Evolutionary conservation across 1,140 invertebrate species (phyloP), one percentile per base, ranked within the genome.

Genomic region (Bombus haemorrhoidalis): DNA sequence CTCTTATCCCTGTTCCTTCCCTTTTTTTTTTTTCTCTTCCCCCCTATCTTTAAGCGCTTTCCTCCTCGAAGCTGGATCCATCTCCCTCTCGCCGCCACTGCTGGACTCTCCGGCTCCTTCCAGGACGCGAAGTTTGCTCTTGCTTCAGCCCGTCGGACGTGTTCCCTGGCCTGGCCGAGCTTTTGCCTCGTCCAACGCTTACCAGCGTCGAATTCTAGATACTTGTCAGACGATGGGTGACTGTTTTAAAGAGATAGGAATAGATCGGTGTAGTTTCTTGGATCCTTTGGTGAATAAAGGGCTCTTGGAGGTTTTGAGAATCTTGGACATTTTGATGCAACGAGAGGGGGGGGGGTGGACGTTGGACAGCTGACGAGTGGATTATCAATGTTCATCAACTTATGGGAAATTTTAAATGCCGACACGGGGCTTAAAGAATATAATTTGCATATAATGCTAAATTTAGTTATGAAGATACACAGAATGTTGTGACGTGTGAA

Each of bases 41-140:
- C 82, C 59, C 47, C 62, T 86, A 62, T 34, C 85, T 78, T 84
- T 84, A 68, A 83, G 77, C 69, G 59, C 66, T 83, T 85, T 77
- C 72, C 86, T 86, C 78, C 85, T 79, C 75, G 74, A 89, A 68
- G 81, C 82, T 74, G 81, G 47, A 85, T 83, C 75, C 72, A 59
- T 62, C 41, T 57, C 69, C 43, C n/a, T 80, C 87, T 80, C 78
- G 64, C 79, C 37, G 43, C 74, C 69, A 32, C 39, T 57, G 59
- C 39, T 57, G 59, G n/a, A 74, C 68, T 66, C 69, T 32, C 32
- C 53, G 76, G 83, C 53, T 74, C 72, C 81, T 75, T 76, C 76
- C n/a, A 83, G 87, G 87, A 83, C 87, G 53, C 47, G 81, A 89
- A 89, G 84, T 89, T 89, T 89, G 80, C 83, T 90, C 83, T 91